These are phyloP conservation scores for Aleadryas rufinucha DNA, from an alignment of 2,113 vertebrate genomes.

Conservation along the genomic window DNA sequence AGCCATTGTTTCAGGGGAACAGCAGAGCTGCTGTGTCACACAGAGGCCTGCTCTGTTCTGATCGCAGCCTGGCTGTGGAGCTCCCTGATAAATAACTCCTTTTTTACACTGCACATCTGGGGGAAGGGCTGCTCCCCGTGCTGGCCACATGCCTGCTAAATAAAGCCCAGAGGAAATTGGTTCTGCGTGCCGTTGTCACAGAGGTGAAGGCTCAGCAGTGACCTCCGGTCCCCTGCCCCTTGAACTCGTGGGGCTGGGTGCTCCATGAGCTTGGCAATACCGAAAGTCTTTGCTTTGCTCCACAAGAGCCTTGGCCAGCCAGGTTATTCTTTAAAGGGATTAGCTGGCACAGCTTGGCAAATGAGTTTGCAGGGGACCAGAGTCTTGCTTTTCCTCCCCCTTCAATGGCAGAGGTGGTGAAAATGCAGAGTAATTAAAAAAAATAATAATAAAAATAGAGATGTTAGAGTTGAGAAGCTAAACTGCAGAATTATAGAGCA, in stretches of 20 bases:
- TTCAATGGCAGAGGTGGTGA: background rate
- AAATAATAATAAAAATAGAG: background rate
- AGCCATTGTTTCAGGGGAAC: background rate
- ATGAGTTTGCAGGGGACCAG: background rate
- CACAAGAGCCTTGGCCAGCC: background rate
- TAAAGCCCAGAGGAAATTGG: conserved; percentile 66
- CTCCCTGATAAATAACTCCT: conserved; percentile 39
- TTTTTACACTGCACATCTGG: conserved; percentile 60
- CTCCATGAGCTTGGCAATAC: background rate
- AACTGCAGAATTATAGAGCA: background rate
- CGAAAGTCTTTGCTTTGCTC: background rate
- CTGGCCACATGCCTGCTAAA: conserved; percentile 56
- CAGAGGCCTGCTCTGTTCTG: background rate
- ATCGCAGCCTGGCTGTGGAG: conserved; percentile 17
- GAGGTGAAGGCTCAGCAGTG: conserved; percentile 47
- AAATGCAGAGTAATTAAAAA: background rate
- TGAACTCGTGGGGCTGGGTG: background rate
- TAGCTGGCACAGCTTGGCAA: background rate
- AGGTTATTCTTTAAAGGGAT: background rate
- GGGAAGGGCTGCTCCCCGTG: conserved; percentile 58
- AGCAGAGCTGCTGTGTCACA: conserved; percentile 27
- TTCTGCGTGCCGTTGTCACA: conserved; percentile 43
- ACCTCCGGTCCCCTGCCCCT: conserved; percentile 30
- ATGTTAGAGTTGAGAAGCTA: background rate
- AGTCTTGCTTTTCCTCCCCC: background rate